phyloP scores from a whole-genome alignment of 2,797 vertebrate genomes.

The Erpetoichthys calabaricus region DNA sequence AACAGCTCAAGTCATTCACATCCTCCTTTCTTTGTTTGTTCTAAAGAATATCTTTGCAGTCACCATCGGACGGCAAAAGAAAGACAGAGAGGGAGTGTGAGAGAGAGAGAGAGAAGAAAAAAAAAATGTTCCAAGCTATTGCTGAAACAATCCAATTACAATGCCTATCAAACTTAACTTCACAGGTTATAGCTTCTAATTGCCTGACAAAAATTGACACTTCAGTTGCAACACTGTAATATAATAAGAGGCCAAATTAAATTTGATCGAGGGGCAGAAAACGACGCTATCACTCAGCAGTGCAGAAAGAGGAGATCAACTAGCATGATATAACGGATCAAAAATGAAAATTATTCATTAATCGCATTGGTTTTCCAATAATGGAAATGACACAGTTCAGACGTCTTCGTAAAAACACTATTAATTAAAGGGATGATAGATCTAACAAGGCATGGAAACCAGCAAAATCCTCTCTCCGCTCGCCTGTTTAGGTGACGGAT shows the following conservation, averaged over 20 bases:
- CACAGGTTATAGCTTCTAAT: constrained; percentile 99
- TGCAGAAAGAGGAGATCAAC: constrained; percentile 86
- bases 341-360: constrained; percentile 98
- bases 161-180: constrained; percentile 98
- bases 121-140: constrained; percentile 75
- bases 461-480: constrained; percentile 48
- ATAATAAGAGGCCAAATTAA: constrained; percentile 99
- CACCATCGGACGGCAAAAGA: constrained; percentile 60
- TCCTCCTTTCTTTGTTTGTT: constrained; percentile 38
- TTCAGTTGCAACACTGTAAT: constrained; percentile 96
- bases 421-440: constrained; percentile 98
- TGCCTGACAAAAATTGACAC: constrained; percentile 99
- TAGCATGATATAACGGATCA: constrained; percentile 89
- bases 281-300: constrained; percentile 86
- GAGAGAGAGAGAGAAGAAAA: constrained; percentile 40
- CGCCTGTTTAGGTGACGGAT: constrained; percentile 54
- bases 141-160: constrained; percentile 99
- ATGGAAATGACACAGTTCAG: constrained; percentile 98
- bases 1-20: constrained; percentile 15
- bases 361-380: constrained; percentile 90
- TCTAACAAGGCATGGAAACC: constrained; percentile 87
- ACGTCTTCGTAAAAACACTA: constrained; percentile 96
- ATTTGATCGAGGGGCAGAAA: constrained; percentile 99
- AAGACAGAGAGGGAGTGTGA: constrained; percentile 45
- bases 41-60: constrained; percentile 39